Conservation (phyloP, 2,888 invertebrate genomes). For the Torymus texanus region DNA sequence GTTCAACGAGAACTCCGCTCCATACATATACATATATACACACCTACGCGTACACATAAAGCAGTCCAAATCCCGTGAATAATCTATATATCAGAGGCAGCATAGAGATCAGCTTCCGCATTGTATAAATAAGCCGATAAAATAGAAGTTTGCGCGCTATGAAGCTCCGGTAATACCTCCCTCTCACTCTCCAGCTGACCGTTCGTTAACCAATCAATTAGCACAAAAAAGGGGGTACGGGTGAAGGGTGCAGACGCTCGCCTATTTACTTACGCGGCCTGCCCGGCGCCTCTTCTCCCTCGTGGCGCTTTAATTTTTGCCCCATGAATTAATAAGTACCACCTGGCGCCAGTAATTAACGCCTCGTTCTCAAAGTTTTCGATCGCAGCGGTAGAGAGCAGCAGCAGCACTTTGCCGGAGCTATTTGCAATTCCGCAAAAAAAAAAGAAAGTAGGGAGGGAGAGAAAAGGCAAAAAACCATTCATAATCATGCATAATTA, state of each 20-base stretch:
- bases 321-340: slow-evolving; percentile 54
- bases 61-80: too few species aligned
- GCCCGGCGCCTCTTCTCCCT: not conserved
- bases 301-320: slow-evolving; percentile 42
- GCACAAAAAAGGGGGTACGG: not conserved
- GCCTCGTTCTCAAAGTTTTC: slow-evolving; percentile 51
- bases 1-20: too few species aligned
- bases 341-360: slow-evolving; percentile 49
- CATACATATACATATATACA: too few species aligned
- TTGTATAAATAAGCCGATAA: too few species aligned
- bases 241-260: too few species aligned
- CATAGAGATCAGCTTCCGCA: too few species aligned
- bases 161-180: too few species aligned
- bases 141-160: too few species aligned
- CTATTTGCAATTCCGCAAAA: slow-evolving; percentile 46
- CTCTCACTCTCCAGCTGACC: not conserved
- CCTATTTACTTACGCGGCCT: not conserved
- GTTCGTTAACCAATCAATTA: slow-evolving; percentile 37
- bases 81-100: too few species aligned
- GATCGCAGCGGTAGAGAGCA: not conserved
- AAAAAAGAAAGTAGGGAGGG: not conserved
- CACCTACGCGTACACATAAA: too few species aligned
- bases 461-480: slow-evolving; percentile 8
- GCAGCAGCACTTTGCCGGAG: not conserved
- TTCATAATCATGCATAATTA: slow-evolving; percentile 52